Conservation (phyloP, 1,140 invertebrate species). For the Lepidotrigona ventralis region DNA sequence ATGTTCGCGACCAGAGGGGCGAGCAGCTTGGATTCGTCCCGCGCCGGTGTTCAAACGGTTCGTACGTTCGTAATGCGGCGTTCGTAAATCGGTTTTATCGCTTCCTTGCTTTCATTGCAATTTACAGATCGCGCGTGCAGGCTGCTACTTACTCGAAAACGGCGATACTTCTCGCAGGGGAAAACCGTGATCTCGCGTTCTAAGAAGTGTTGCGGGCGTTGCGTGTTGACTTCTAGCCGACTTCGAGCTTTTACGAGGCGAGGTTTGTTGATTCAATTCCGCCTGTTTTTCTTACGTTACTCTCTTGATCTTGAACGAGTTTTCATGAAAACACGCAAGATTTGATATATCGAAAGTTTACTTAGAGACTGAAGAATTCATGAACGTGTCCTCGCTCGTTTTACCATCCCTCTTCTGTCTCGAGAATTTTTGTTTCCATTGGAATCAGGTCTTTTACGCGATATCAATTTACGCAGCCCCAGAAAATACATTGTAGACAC, state of each 20-base stretch:
- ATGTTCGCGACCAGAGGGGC: not conserved
- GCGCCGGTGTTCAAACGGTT: constrained; percentile 10
- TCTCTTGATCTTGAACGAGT: not conserved
- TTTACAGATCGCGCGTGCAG: constrained; percentile 26
- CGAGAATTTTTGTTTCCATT: too few species aligned
- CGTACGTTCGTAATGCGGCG: constrained; percentile 16
- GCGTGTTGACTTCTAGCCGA: not conserved
- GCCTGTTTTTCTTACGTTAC: not conserved
- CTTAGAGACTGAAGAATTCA: too few species aligned
- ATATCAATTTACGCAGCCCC: too few species aligned
- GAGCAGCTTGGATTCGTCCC: constrained; percentile 8
- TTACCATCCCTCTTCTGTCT: too few species aligned
- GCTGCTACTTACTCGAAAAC: not conserved
- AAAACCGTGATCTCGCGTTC: not conserved
- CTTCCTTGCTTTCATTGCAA: constrained; percentile 38
- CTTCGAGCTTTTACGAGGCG: not conserved
- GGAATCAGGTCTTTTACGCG: too few species aligned
- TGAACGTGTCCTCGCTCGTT: too few species aligned
- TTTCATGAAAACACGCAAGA: too few species aligned
- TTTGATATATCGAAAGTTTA: too few species aligned
- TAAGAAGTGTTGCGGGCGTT: not conserved
- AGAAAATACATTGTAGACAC: too few species aligned
- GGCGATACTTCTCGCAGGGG: not conserved
- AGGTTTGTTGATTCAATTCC: not conserved
- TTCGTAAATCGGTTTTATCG: constrained; percentile 44